Evolutionary conservation across 2,888 invertebrate species (phyloP), one percentile per base, ranked within the genome.

Genomic region (Lagria hirta): DNA sequence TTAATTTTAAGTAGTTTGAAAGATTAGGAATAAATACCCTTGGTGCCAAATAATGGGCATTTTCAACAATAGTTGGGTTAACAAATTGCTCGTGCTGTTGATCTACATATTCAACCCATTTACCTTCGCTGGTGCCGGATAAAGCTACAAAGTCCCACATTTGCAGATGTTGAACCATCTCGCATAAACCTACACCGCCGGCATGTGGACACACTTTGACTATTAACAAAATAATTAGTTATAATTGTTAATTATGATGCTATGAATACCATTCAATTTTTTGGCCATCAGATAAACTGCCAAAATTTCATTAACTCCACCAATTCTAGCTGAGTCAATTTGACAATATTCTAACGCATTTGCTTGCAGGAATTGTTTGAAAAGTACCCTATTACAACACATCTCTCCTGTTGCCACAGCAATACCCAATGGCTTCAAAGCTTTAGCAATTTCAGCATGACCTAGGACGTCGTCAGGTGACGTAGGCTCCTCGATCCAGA

Each of bases 401-500:
- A 89, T 88, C 73, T 95, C 94, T 1, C 94, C 95, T 0, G 90
- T 89, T 0, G 94, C 95, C 20, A 95, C 90, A 2, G 85, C 86
- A 49, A 94, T 89, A 4, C 84, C 85, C 22, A 81, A 74, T 0
- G 87, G 85, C 52, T 83, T 74, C 10, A 85, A 68, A 36, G 85
- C 88, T 64, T 84, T 78, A 0, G 89, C 79, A 51, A 94, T 91
- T 30, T 77, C 73, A 0, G 84, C 84, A 68, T 94, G 93, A 0
- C 92, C 94, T n/a, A 91, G 70, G 2, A 92, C 75, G 64, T 95
- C 95, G 66, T 95, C 94, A 0, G 93, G 92, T 2, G 87, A 88
- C 0, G 94, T 95, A 0, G 94, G 94, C 64, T 95, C 94, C 69
- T 95, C 94, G 41, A 95, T 92, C 93, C 93, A 95, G 36, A 83